These are phyloP conservation scores for Yponomeuta cagnagella DNA, from an alignment of 2,888 invertebrate genomes.

Conservation along the genomic window DNA sequence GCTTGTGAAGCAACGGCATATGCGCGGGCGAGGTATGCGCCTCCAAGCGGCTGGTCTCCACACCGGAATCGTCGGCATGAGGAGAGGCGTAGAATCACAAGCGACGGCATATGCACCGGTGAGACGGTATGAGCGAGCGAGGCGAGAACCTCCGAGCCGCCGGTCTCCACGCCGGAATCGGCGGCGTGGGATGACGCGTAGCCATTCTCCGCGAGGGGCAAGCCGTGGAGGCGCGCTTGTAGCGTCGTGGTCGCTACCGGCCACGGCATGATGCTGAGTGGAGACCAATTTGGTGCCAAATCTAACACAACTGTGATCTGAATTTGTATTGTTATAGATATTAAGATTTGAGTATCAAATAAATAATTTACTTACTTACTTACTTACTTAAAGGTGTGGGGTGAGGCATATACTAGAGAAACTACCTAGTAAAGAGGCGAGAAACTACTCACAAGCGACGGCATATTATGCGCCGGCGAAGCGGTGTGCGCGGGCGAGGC, in stretches of 20 bases:
- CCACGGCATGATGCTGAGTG: no score
- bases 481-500: constrained; percentile 29
- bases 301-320: no score
- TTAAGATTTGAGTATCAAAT: no score
- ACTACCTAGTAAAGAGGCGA: no score
- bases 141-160: constrained; percentile 26
- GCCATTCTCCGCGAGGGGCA: no score
- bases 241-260: no score
- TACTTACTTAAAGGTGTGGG: constrained; percentile 28
- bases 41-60: constrained; percentile 36
- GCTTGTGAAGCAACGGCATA: neutral
- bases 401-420: constrained; percentile 39
- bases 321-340: no score
- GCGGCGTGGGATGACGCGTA: no score
- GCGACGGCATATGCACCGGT: constrained; percentile 18
- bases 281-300: no score
- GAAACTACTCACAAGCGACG: no score
- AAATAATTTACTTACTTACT: no score
- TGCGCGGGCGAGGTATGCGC: constrained; percentile 28
- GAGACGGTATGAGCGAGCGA: constrained; percentile 28
- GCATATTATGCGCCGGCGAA: constrained; percentile 20
- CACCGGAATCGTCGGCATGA: constrained; percentile 40
- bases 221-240: no score
- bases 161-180: constrained; percentile 45
- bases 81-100: constrained; percentile 40